Conservation (phyloP, 2,113 vertebrate species). For the Myrmophylax atrothorax region DNA sequence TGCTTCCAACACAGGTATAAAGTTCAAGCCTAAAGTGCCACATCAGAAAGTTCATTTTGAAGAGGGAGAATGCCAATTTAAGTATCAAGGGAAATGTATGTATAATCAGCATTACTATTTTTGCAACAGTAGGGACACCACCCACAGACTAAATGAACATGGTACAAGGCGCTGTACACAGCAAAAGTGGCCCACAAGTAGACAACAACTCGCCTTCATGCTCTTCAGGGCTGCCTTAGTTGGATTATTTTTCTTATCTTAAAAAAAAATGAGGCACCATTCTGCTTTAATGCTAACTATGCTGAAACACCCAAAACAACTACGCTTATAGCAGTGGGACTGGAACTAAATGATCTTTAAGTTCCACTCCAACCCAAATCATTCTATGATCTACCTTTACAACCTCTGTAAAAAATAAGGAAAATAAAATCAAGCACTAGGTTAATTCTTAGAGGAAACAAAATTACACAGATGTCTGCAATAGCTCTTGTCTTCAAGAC, state of each 20-base stretch:
- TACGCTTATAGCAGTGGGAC: too few relatives aligned
- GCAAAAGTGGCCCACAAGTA: background rate
- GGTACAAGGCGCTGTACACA: background rate
- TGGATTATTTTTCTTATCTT: background rate
- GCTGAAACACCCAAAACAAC: background rate
- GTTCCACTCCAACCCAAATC: background rate
- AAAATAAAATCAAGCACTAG: background rate
- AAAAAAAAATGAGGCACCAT: background rate
- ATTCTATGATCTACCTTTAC: background rate
- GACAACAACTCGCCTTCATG: rapidly evolving
- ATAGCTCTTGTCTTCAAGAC: background rate
- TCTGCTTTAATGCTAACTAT: background rate
- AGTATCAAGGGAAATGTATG: background rate
- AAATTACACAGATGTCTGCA: background rate
- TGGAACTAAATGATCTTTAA: background rate
- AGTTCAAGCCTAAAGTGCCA: background rate
- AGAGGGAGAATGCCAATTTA: background rate
- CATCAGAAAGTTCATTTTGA: background rate
- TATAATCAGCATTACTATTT: background rate
- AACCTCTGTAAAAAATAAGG: background rate
- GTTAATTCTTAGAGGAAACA: background rate
- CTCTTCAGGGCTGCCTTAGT: background rate
- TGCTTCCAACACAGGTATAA: background rate
- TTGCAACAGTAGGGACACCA: background rate
- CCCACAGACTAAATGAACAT: background rate